Base-by-base conservation (phyloP, 2,888 invertebrate genomes). In the Apodemia mormo region DNA sequence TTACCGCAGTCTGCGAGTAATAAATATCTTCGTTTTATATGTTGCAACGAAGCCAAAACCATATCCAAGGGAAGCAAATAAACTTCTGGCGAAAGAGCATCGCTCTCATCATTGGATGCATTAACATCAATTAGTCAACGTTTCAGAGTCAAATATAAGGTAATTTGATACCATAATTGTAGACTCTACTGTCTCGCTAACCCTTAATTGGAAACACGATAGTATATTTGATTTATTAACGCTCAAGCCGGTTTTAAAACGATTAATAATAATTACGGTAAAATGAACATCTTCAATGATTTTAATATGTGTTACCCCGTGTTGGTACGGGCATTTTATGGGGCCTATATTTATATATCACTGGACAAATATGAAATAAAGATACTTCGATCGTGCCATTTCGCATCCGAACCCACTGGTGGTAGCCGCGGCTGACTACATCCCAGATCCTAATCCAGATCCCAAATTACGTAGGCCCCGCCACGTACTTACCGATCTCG, bases 61-160 rank as follows among this genome's bases (percentile, higher is more conserved):
- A 68, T 70, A 71, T 68, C 52, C 58, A 75, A 74, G 69, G 67
- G 76, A 73, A 61, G 70, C 72, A 74, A 73, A 73, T 75, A 76
- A 74, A 77, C 73, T 74, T 77, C 73, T 74, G 72, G 74, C 71
- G 72, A 83, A 86, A 88, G 90, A 86, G 85, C 87, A 85, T 86
- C 83, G 86, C 79, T 83, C 88, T 81, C 87, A 85, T 87, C 85
- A 85, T 84, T 84, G 86, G 82, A 85, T 80, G 81, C 79, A 84
- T 85, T 87, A 85, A 84, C 87, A 87, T 87, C 88, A 90, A 90
- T 90, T 89, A 87, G 79, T 77, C 76, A 76, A 79, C 74, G 76
- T 84, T 84, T 84, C 80, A 82, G 82, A 82, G 82, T 80, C 79
- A 82, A 79, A 81, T 80, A 79, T 81, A 82, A 80, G 76, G 90